A percentile compares a stretch with the other conserved stretches of the same genome.
Evolutionary conservation across 35 echinoderm and acorn worm species (phyloP).

Genomic region (Anneissia japonica): DNA sequence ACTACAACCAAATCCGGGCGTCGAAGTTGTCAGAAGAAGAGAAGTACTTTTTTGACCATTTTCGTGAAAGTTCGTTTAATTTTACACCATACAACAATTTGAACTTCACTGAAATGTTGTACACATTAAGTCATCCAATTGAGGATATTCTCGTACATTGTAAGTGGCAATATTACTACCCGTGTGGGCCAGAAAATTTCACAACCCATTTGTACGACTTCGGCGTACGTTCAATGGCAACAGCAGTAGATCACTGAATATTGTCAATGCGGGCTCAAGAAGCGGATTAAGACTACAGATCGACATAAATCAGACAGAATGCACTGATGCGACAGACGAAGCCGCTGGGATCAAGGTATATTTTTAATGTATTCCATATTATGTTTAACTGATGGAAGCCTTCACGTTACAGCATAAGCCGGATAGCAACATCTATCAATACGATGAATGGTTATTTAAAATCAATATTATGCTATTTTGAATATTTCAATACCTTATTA

Average conservation of each 20-base stretch:
- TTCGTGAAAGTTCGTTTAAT: neutral
- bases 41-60: neutral
- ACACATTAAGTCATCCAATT: neutral
- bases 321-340: neutral
- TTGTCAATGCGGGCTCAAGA: neutral
- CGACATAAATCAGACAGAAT: neutral
- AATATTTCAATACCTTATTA: no score
- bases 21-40: neutral
- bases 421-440: no score
- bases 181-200: conserved; percentile 21
- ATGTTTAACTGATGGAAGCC: no score
- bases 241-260: neutral
- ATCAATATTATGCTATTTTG: no score
- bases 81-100: neutral
- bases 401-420: no score
- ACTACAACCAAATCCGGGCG: conserved; percentile 63
- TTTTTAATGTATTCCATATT: no score
- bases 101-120: neutral
- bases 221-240: conserved; percentile 6
- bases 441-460: no score
- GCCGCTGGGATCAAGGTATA: neutral
- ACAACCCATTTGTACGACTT: conserved; percentile 2
- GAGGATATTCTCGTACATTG: conserved; percentile 10
- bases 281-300: neutral
- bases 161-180: neutral